phyloP scores from a whole-genome alignment of 1,140 invertebrate genomes.

The Calliopsis andreniformis region DNA sequence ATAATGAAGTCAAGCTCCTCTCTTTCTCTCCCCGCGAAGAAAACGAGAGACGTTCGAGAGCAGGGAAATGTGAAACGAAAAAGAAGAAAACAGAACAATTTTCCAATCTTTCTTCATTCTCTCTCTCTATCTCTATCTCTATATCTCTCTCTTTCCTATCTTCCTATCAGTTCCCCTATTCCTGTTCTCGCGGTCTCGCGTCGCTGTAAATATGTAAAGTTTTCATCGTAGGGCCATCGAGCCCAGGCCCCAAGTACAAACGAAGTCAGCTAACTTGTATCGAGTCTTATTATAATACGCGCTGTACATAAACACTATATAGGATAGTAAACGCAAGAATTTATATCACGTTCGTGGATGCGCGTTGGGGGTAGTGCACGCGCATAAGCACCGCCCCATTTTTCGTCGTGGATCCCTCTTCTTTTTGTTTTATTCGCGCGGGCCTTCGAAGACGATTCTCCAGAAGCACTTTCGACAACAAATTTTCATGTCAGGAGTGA shows the following conservation, averaged over 20 bases:
- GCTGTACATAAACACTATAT: conserved; percentile 48
- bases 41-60: conserved; percentile 12
- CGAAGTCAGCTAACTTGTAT: conserved; percentile 78
- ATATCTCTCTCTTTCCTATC: neutral
- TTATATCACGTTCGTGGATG: conserved; percentile 37
- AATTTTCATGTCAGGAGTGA: too few species aligned
- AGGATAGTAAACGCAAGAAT: conserved; percentile 37
- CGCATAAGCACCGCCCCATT: too few species aligned
- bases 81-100: neutral
- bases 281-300: conserved; percentile 72
- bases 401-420: neutral
- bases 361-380: too few species aligned
- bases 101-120: too few species aligned
- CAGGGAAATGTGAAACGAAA: neutral
- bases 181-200: conserved; percentile 16
- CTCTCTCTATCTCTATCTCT: neutral
- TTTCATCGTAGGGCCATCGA: conserved; percentile 74
- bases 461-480: too few species aligned
- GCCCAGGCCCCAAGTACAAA: conserved; percentile 82
- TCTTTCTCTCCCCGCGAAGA: conserved; percentile 50
- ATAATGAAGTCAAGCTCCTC: conserved; percentile 59
- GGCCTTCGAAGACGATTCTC: conserved; percentile 24
- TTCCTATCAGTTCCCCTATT: neutral
- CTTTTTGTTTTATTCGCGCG: neutral
- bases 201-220: conserved; percentile 80